Conservation (phyloP, 2,888 invertebrate genomes). For the Plutella xylostella region DNA sequence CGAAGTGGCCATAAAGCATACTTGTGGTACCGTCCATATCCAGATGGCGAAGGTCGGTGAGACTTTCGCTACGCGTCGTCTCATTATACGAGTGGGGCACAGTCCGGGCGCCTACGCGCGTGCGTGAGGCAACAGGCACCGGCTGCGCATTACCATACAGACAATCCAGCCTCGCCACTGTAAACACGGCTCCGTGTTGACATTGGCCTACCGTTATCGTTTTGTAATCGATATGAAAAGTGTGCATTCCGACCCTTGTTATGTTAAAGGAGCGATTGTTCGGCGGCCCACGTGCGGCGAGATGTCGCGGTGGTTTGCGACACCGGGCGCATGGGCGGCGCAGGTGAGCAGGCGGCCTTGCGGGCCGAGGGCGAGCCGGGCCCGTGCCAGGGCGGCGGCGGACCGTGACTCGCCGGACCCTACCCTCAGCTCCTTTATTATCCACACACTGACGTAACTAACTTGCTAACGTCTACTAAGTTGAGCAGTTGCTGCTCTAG, state of each 20-base stretch:
- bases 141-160: constrained; percentile 44
- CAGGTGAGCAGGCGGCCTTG: constrained; percentile 24
- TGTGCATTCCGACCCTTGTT: constrained; percentile 52
- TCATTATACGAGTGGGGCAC: constrained; percentile 43
- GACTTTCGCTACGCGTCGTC: constrained; percentile 57
- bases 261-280: constrained; percentile 49
- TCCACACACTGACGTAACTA: too few species aligned
- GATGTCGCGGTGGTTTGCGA: constrained; percentile 49
- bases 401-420: too few species aligned
- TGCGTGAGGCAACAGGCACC: constrained; percentile 19
- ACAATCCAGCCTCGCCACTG: constrained; percentile 32
- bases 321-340: too few species aligned
- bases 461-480: too few species aligned
- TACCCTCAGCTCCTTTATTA: too few species aligned
- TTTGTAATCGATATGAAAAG: constrained; percentile 59
- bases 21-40: constrained; percentile 46
- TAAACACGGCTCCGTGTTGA: constrained; percentile 51
- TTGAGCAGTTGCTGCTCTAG: too few species aligned
- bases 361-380: constrained; percentile 26
- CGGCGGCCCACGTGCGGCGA: constrained; percentile 41
- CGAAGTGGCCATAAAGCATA: background rate
- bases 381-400: constrained; percentile 25
- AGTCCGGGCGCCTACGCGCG: constrained; percentile 54
- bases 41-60: constrained; percentile 59
- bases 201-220: constrained; percentile 61